Conservation (phyloP, 2,113 vertebrate genomes). For the Gorsachius goisagi region DNA sequence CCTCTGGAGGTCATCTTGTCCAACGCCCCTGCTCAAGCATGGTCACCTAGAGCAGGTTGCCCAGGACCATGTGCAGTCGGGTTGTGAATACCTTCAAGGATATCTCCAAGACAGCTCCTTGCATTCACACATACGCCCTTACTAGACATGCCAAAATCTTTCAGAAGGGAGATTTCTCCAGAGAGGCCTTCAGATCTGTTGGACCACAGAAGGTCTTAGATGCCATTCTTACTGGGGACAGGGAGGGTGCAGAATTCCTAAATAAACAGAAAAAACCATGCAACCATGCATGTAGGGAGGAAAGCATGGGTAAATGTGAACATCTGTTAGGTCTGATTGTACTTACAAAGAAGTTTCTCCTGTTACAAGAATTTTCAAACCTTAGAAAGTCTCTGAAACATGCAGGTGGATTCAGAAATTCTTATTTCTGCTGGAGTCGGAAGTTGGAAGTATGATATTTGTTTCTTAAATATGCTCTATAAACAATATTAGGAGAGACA, state of each 20-base stretch:
- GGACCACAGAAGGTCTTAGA: neutral
- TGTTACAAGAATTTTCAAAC: neutral
- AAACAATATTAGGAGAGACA: neutral
- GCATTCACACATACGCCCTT: neutral
- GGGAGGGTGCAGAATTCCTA: neutral
- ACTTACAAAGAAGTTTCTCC: neutral
- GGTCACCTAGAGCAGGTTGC: neutral
- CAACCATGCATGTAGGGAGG: neutral
- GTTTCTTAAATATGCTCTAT: neutral
- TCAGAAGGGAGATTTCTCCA: neutral
- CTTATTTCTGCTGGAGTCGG: neutral
- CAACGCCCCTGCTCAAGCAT: neutral
- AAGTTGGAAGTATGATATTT: neutral
- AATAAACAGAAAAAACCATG: neutral
- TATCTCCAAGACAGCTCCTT: neutral
- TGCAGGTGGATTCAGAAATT: neutral
- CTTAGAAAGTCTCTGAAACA: neutral
- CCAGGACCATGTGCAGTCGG: accelerated
- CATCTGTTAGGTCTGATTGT: neutral
- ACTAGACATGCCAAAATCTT: neutral
- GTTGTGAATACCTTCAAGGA: neutral
- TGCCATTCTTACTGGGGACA: neutral
- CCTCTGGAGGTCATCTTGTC: neutral
- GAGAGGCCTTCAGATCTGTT: neutral
- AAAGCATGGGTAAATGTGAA: neutral